Conservation (phyloP, 1,140 invertebrate species). For the Eciton burchellii region DNA sequence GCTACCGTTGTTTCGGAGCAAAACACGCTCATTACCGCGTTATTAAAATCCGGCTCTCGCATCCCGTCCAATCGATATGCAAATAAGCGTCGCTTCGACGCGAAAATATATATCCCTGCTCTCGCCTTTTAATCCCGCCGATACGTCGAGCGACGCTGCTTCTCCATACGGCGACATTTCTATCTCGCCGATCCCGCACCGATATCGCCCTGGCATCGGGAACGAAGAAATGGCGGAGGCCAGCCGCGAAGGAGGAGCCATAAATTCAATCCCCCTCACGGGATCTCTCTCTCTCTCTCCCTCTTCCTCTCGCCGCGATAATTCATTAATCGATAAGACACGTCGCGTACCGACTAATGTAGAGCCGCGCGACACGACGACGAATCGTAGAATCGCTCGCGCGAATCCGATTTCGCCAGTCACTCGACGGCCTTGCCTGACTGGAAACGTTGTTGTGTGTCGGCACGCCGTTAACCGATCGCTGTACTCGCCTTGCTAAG, state of each 20-base stretch:
- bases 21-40: slow-evolving; percentile 50
- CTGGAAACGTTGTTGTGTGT: slow-evolving; percentile 54
- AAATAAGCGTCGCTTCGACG: slow-evolving; percentile 41
- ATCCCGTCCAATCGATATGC: slow-evolving; percentile 51
- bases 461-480: slow-evolving; percentile 67
- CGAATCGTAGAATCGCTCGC: slow-evolving; percentile 1
- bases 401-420: slow-evolving; percentile 67
- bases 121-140: slow-evolving; percentile 10
- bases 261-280: slow-evolving; percentile 22
- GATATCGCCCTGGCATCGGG: neutral
- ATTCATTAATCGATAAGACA: slow-evolving; percentile 47
- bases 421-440: slow-evolving; percentile 60
- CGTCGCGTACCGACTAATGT: slow-evolving; percentile 1
- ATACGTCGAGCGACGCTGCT: slow-evolving; percentile 14
- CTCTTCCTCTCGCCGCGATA: slow-evolving; percentile 9
- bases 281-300: no score
- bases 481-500: slow-evolving; percentile 33
- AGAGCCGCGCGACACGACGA: slow-evolving; percentile 33
- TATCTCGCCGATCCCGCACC: neutral
- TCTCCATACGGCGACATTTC: slow-evolving; percentile 5
- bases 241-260: neutral
- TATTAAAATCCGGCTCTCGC: slow-evolving; percentile 40
- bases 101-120: slow-evolving; percentile 17
- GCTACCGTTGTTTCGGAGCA: slow-evolving; percentile 9
- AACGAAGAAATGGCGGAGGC: neutral